These are phyloP conservation scores for Megaceryle alcyon DNA, from an alignment of 2,797 vertebrate species.

Conservation along the genomic window DNA sequence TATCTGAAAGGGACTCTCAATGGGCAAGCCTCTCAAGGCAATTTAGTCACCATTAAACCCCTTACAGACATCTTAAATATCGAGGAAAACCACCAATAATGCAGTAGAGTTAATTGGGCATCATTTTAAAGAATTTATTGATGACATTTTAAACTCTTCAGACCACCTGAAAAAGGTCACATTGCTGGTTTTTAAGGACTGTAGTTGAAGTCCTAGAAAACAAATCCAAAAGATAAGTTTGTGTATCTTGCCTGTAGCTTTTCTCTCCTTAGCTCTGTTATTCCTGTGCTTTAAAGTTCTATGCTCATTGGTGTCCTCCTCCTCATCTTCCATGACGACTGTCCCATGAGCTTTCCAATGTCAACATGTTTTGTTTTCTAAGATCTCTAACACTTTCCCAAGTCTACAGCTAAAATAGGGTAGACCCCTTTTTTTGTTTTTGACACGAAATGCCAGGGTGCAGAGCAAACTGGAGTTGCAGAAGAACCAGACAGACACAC, in stretches of 20 bases:
- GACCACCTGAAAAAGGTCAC: not conserved
- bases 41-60: not conserved
- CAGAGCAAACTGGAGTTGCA: not conserved
- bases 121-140: conserved; percentile 1
- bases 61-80: not conserved
- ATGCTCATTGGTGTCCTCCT: not conserved
- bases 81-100: not conserved
- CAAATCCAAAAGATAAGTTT: not conserved
- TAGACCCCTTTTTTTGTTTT: not conserved
- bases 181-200: not conserved
- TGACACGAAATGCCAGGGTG: not conserved
- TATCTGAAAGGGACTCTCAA: not conserved
- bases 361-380: not conserved
- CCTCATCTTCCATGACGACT: not conserved
- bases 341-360: not conserved
- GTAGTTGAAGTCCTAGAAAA: not conserved
- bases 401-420: not conserved
- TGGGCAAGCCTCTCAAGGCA: not conserved
- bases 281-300: not conserved
- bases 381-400: not conserved
- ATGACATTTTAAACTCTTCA: not conserved
- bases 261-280: not conserved
- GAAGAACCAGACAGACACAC: not conserved
- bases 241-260: not conserved
- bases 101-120: not conserved